Conservation (phyloP, 2,797 vertebrate genomes). For the Acipenser oxyrinchus region DNA sequence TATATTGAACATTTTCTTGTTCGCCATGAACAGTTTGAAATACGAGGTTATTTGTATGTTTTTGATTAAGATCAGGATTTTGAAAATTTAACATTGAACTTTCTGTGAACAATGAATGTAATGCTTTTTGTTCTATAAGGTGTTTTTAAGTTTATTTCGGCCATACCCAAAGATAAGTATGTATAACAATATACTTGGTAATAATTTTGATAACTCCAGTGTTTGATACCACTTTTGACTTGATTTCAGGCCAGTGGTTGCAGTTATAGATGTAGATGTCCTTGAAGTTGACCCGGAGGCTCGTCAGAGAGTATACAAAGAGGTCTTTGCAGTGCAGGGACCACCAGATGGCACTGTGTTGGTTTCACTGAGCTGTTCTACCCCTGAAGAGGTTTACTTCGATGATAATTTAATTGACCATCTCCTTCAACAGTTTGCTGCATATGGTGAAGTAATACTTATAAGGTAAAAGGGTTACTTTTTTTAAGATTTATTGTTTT, state of each 20-base stretch:
- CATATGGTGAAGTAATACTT: slow-evolving; percentile 90
- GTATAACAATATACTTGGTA: not conserved
- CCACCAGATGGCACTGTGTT: slow-evolving; percentile 91
- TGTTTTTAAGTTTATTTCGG: too few species aligned
- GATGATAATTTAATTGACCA: slow-evolving; percentile 88
- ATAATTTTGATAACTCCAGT: not conserved
- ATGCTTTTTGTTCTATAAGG: too few species aligned
- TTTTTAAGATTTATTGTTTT: too few species aligned
- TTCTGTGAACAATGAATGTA: too few species aligned
- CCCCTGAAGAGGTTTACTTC: slow-evolving; percentile 75
- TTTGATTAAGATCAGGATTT: too few species aligned
- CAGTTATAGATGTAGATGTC: slow-evolving; percentile 86
- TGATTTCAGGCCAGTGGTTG: slow-evolving; percentile 78
- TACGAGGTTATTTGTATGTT: too few species aligned
- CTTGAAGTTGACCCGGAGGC: slow-evolving; percentile 91
- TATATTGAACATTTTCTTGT: too few species aligned
- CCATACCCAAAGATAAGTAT: too few species aligned
- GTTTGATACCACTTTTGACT: not conserved
- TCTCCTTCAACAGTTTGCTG: slow-evolving; percentile 83
- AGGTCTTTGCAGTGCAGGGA: slow-evolving; percentile 84
- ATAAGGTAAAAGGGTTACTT: slow-evolving; percentile 65
- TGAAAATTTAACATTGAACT: too few species aligned
- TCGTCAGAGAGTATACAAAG: slow-evolving; percentile 87
- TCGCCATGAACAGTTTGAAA: too few species aligned
- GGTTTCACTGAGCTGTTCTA: slow-evolving; percentile 78